These are phyloP conservation scores for Xiphophorus couchianus DNA, from an alignment of 2,113 vertebrate species.

Conservation along the genomic window DNA sequence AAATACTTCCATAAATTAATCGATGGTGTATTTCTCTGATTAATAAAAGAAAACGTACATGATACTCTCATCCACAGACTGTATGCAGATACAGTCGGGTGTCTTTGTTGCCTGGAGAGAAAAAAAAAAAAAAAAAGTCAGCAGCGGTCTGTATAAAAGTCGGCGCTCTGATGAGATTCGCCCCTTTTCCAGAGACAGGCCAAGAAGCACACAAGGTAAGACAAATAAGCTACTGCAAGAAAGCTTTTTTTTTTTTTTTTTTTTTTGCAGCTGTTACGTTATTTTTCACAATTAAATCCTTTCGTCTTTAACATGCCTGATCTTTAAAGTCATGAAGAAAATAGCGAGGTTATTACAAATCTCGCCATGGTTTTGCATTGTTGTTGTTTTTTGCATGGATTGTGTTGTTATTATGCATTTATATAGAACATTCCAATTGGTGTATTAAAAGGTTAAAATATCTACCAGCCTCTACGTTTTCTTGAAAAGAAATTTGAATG, in stretches of 20 bases:
- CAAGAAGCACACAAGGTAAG: constrained; percentile 26
- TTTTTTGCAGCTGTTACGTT: too few species aligned
- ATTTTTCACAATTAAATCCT: background rate
- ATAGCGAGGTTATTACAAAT: background rate
- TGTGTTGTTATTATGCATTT: background rate
- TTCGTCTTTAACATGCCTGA: background rate
- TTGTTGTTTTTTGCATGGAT: background rate
- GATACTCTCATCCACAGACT: background rate
- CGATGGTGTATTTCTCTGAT: background rate
- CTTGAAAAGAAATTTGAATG: background rate
- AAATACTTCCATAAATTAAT: background rate
- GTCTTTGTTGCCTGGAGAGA: background rate
- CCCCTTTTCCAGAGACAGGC: constrained; percentile 19
- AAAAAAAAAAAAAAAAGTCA: background rate
- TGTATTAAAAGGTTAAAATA: background rate
- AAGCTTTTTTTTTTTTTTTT: too few species aligned
- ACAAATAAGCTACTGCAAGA: background rate
- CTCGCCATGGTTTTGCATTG: background rate
- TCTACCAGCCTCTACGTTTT: background rate
- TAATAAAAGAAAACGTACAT: background rate
- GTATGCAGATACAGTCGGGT: background rate
- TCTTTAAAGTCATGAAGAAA: background rate
- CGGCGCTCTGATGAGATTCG: background rate
- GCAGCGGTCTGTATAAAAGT: constrained; percentile 31
- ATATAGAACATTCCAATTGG: background rate